Evolutionary conservation across 2,797 vertebrate genomes (phyloP).

Genomic region (Pogoniulus pusillus): DNA sequence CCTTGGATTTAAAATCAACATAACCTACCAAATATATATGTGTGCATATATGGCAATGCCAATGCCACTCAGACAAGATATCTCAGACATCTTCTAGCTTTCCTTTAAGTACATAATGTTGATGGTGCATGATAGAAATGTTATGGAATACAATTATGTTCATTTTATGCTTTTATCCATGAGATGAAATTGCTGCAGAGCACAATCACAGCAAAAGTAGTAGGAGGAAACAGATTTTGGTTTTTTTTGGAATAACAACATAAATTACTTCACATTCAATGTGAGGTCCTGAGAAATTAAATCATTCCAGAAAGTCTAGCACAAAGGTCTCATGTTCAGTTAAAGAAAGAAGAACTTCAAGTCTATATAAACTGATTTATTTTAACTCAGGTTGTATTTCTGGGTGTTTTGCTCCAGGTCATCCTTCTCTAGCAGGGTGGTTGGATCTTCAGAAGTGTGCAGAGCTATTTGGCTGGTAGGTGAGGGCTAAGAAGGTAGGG

Average conservation of each 20-base stretch:
- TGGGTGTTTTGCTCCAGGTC: background rate
- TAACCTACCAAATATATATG: background rate
- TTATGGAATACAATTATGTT: background rate
- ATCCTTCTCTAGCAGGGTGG: too few species aligned
- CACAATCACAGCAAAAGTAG: background rate
- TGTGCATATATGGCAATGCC: background rate
- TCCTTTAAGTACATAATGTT: background rate
- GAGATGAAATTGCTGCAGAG: background rate
- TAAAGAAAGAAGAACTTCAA: background rate
- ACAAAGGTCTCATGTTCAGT: background rate
- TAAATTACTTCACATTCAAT: background rate
- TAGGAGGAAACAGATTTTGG: background rate
- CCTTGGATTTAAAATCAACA: background rate
- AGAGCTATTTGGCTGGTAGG: background rate
- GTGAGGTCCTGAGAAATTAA: background rate
- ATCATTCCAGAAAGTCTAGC: background rate
- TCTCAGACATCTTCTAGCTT: background rate
- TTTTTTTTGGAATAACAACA: background rate
- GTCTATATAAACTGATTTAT: background rate
- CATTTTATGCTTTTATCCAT: background rate
- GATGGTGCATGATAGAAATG: background rate
- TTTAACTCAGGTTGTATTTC: background rate
- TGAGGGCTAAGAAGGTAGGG: accelerated
- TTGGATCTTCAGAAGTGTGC: background rate
- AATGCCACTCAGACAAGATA: background rate